Base-by-base conservation (phyloP, 1,140 invertebrate species). In the Steinernema feltiae region DNA sequence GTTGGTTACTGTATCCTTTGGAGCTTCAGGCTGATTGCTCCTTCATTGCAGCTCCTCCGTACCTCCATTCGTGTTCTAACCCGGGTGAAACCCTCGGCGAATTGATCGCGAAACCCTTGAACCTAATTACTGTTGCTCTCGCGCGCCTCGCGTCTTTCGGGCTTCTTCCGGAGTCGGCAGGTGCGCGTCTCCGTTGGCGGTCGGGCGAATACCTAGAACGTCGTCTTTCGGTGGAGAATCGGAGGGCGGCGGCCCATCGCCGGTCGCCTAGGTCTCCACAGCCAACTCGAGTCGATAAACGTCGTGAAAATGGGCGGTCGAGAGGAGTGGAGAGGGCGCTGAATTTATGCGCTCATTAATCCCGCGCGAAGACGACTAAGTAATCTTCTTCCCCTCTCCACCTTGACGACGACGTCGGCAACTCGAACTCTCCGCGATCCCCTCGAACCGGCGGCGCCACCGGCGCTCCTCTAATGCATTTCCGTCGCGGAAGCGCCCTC, bases 251-350 rank as follows among this genome's bases (percentile, higher is more conserved):
- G 41, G 41, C 41, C 41, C 35, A 7, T 41, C 18, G 35, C 7
- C 53, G 53, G 53, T 63, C 53, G 53, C 53, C 53, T 63, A 63
- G 53, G 53, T 63, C 53, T 7, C 53, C 53, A 7, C 35, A 18
- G 18, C 7, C 7, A 63, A 63, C 53, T 63, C 53, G 53, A 63
- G 53, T 63, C 53, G 53, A 63, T 63, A 63, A 72, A 72, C 35
- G 71, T 41, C 71, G 71, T 32, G 29, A 32, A 48, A 72, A 72
- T 46, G 71, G 71, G 71, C 71, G 48, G 24, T 35, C 24, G 35
- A n/a, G 71, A 41, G 30, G 15, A 63, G 53, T 63, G 53, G 12
- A 27, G 53, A 63, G 53, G 53, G 53, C 53, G 53, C 53, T 63
- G 53, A 63, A 63, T 63, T 63, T 63, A 63, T 63, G 53, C 53